A percentile compares a stretch with the other conserved stretches of the same genome.
These are phyloP conservation scores for Meriones unguiculatus DNA, from an alignment of 2,113 vertebrate species.

Conservation along the genomic window DNA sequence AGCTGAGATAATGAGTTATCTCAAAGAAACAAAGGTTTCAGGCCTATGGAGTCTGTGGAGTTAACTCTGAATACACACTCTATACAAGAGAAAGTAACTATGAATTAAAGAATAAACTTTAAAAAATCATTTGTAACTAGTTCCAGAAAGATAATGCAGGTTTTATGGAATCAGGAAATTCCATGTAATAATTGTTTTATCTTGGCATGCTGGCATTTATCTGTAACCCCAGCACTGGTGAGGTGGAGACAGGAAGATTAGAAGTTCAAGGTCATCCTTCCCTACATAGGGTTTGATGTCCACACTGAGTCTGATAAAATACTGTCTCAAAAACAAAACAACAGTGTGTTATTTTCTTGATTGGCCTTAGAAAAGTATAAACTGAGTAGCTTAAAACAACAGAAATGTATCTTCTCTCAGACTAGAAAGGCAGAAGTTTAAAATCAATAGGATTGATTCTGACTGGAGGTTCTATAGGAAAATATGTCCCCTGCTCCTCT, in stretches of 20 bases:
- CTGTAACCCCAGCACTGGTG: background rate
- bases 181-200: background rate
- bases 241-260: background rate
- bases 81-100: background rate
- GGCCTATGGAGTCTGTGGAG: background rate
- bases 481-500: background rate
- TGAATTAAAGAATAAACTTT: slow-evolving; percentile 46
- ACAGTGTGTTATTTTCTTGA: background rate
- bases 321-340: background rate
- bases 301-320: background rate
- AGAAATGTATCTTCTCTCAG: background rate
- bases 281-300: background rate
- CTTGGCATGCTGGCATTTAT: background rate
- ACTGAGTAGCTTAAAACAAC: background rate
- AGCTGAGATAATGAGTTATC: background rate
- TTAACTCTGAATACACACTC: background rate
- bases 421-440: background rate
- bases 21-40: slow-evolving; percentile 27
- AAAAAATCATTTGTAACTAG: background rate
- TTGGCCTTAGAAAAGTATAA: background rate
- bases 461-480: background rate
- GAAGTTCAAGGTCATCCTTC: background rate
- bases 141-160: background rate
- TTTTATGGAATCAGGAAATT: background rate
- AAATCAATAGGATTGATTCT: background rate